Conservation (phyloP, 64 coral and sea anemone genomes). For the Catalaphyllia jardinei region DNA sequence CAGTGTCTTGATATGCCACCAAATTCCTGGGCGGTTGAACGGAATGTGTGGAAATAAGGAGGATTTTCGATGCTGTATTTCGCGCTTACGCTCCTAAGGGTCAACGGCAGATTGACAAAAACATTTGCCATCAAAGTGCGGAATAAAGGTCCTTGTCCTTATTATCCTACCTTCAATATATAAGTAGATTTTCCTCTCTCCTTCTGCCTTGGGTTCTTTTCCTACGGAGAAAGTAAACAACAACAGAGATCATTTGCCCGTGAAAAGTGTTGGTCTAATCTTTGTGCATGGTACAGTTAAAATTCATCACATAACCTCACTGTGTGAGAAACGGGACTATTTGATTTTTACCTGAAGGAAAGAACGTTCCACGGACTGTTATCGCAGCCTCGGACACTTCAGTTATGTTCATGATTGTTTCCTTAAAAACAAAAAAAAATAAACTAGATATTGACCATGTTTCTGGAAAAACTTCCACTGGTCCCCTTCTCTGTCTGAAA, state of each 20-base stretch:
- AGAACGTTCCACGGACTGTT: slow-evolving; percentile 96
- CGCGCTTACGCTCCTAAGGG: too few relatives aligned
- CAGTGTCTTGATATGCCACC: too few relatives aligned
- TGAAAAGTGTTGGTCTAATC: too few relatives aligned
- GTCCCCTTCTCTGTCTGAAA: too few relatives aligned
- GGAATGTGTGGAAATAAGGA: too few relatives aligned
- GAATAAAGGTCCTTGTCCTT: neutral
- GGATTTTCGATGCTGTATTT: too few relatives aligned
- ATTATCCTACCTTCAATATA: slow-evolving; percentile 88
- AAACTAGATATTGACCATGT: neutral
- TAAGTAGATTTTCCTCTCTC: slow-evolving; percentile 97
- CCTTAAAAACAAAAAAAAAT: slow-evolving; percentile 43
- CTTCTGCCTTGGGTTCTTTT: slow-evolving; percentile 87
- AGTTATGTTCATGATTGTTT: slow-evolving; percentile 91
- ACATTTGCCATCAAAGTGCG: too few relatives aligned
- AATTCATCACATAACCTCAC: too few relatives aligned
- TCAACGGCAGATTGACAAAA: too few relatives aligned
- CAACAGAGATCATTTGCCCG: neutral
- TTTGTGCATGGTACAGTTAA: too few relatives aligned
- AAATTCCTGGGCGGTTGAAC: too few relatives aligned
- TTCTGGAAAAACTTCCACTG: too few relatives aligned
- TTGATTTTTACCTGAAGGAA: slow-evolving; percentile 77
- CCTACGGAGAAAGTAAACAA: slow-evolving; percentile 38
- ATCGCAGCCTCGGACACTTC: slow-evolving; percentile 93
- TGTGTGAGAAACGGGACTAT: neutral